A percentile compares a stretch with the other conserved stretches of the same genome.
phyloP scores from a whole-genome alignment of 1,140 invertebrate species.

The Drusus annulatus region DNA sequence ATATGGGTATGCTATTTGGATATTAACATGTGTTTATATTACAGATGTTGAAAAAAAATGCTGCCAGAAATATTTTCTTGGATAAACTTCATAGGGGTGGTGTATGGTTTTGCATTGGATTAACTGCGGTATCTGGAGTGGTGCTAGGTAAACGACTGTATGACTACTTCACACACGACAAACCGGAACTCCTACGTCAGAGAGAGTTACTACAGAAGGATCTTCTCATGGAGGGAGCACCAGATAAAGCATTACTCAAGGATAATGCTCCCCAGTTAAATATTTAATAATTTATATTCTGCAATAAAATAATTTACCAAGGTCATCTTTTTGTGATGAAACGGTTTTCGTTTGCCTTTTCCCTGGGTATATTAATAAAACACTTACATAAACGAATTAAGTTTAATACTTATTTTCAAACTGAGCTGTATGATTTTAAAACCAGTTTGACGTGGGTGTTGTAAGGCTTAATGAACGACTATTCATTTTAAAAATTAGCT shows the following conservation, averaged over 20 bases:
- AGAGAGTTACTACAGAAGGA: constrained; percentile 33
- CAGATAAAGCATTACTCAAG: constrained; percentile 45
- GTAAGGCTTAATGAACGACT: no score
- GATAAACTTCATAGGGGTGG: constrained; percentile 50
- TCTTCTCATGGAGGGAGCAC: constrained; percentile 49
- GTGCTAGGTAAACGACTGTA: constrained; percentile 34
- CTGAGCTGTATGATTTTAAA: no score
- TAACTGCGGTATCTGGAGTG: constrained; percentile 12
- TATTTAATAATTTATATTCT: no score
- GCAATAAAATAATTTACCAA: no score
- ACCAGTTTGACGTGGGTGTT: no score
- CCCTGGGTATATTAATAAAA: no score
- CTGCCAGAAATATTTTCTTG: constrained; percentile 12
- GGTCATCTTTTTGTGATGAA: no score
- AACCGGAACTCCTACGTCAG: constrained; percentile 33
- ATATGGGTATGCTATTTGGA: no score
- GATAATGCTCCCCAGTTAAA: constrained; percentile 46
- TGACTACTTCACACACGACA: constrained; percentile 43
- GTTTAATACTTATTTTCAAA: no score
- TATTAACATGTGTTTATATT: neutral
- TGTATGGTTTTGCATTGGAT: constrained; percentile 46
- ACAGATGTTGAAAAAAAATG: constrained; percentile 38
- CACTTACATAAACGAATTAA: no score
- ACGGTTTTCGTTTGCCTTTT: no score
- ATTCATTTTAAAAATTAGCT: no score